phyloP scores from a whole-genome alignment of 2,797 vertebrate genomes.

The Melanotaenia pygmaea region DNA sequence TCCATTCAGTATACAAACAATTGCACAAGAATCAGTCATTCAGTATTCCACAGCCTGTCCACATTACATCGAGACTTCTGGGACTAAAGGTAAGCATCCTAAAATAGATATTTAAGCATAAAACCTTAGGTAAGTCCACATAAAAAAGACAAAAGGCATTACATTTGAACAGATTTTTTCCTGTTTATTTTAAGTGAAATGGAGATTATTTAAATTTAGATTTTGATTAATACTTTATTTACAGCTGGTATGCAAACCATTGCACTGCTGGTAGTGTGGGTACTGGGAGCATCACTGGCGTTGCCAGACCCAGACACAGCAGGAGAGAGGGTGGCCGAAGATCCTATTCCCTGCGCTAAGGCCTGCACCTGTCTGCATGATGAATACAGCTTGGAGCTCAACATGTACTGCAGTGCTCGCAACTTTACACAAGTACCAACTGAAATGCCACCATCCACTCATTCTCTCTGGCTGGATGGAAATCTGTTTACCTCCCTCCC shows the following conservation, averaged over 20 bases:
- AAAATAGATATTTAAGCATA: not conserved
- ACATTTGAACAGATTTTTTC: not conserved
- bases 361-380: slow-evolving; percentile 87
- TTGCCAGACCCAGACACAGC: slow-evolving; percentile 71
- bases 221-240: slow-evolving; percentile 30
- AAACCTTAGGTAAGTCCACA: not conserved
- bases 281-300: slow-evolving; percentile 75
- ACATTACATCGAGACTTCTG: slow-evolving; percentile 52
- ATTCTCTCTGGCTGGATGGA: slow-evolving; percentile 91
- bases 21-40: slow-evolving; percentile 70
- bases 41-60: slow-evolving; percentile 61
- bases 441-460: slow-evolving; percentile 81
- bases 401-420: slow-evolving; percentile 90
- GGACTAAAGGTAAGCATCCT: slow-evolving; percentile 71
- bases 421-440: slow-evolving; percentile 86
- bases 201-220: not conserved
- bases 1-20: slow-evolving; percentile 73
- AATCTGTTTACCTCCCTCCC: slow-evolving; percentile 89
- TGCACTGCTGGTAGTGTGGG: slow-evolving; percentile 76
- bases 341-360: slow-evolving; percentile 84
- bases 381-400: slow-evolving; percentile 88
- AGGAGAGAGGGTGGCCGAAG: slow-evolving; percentile 65
- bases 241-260: slow-evolving; percentile 79
- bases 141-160: not conserved
- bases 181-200: not conserved